phyloP scores from a whole-genome alignment of 2,797 vertebrate species.

The Gila robusta region DNA sequence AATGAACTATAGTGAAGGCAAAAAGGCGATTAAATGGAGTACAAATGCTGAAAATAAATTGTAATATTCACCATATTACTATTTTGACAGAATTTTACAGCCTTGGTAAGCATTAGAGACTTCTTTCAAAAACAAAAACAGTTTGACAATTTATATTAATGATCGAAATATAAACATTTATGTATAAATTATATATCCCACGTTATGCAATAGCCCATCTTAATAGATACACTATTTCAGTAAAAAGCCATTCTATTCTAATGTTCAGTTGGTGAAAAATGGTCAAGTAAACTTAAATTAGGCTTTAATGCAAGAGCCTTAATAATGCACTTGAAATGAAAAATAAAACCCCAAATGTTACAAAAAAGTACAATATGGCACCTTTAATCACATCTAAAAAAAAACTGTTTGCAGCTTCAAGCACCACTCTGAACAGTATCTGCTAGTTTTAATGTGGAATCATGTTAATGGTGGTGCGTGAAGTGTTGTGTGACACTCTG shows the following conservation, averaged over 20 bases:
- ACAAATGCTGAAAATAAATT: background rate
- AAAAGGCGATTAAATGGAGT: no score
- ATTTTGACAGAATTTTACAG: no score
- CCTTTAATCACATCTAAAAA: background rate
- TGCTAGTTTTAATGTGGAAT: constrained; percentile 13
- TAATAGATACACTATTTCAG: background rate
- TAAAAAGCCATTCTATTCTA: background rate
- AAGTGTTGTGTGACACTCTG: constrained; percentile 22
- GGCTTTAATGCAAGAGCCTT: background rate
- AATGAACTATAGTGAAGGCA: no score
- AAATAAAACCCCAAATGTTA: background rate
- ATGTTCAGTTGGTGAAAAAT: background rate
- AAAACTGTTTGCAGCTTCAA: background rate
- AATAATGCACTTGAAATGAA: background rate
- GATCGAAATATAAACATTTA: background rate
- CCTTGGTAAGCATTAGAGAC: background rate
- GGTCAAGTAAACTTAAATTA: background rate
- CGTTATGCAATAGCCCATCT: background rate
- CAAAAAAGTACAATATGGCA: background rate
- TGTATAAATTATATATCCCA: background rate
- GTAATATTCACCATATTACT: no score
- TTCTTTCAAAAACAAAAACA: background rate
- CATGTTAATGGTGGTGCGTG: background rate
- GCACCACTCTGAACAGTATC: constrained; percentile 9
- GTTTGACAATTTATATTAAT: background rate